Base-by-base conservation (phyloP, 2,888 invertebrate genomes). In the Cheilosia variabilis region DNA sequence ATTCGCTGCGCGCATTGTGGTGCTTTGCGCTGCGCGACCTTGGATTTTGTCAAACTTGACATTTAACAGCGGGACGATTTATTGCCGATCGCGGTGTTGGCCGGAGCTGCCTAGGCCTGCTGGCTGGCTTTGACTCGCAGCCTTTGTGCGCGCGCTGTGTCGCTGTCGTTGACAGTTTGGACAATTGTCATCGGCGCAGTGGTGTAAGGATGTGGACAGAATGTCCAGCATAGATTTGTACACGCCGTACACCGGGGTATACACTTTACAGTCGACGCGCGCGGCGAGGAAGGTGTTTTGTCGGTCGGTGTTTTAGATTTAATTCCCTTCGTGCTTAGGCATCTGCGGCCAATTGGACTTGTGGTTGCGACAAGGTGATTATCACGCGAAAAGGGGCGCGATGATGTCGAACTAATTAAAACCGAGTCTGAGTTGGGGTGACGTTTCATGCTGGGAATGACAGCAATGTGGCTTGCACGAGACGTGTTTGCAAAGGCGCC, bases 21-120 rank as follows among this genome's bases (percentile, higher is more conserved):
- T 76, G 58, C 68, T n/a, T 45, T 60, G 58, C 34, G 31, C 55
- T 72, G 77, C 45, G 50, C 87, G 87, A 87, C 87, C 87, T 87
- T 82, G 87, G 82, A 82, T 87, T 87, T 82, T 87, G 87, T 87
- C 82, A 82, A 87, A 82, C 73, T 63, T 87, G 87, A 87, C 87
- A 87, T 65, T 73, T 87, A 43, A 81, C 81, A 81, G 81, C 68
- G 72, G 52, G 86, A 87, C 77, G 87, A 87, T 87, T 87, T 87
- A 87, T 87, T 86, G 72, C 68, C 81, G 68, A 41, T 65, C 10
- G 52, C 15, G 45, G 53, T 57, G 71, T 71, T 73, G 72, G 57
- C 41, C 50, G 24, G 22, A 17, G 68, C 37, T 53, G 31, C 52
- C 17, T n/a, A 43, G 58, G 31, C 24, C 45, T 5, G 27, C 4